A percentile compares a stretch with the other conserved stretches of the same genome.
Evolutionary conservation across 2,888 invertebrate species (phyloP).

Genomic region (Leptinotarsa peninsularis): DNA sequence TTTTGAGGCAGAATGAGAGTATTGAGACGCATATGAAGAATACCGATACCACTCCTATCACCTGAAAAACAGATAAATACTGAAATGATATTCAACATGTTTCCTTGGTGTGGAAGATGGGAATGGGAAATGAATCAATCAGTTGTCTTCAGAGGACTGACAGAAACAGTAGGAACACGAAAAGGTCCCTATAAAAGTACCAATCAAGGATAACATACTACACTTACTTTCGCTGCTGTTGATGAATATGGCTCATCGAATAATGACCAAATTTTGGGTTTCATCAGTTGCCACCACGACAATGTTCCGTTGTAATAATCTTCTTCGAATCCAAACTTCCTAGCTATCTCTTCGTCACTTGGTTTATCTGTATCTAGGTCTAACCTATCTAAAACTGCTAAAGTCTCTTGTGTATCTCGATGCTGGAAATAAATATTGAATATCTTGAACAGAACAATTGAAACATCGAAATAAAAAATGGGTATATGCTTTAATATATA

Average conservation of each 20-base stretch:
- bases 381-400: constrained; percentile 95
- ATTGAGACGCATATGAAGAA: constrained; percentile 99
- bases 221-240: constrained; percentile 90
- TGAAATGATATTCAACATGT: background rate
- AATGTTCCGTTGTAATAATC: constrained; percentile 91
- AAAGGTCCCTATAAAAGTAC: no score
- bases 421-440: constrained; percentile 71
- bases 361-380: constrained; percentile 98
- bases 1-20: constrained; percentile 99
- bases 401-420: constrained; percentile 98
- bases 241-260: constrained; percentile 99
- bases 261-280: constrained; percentile 98
- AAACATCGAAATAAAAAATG: no score
- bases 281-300: constrained; percentile 96
- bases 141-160: no score
- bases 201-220: no score
- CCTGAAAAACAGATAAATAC: constrained; percentile 73
- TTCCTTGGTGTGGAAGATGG: background rate
- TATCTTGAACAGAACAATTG: no score
- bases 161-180: no score
- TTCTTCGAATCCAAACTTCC: constrained; percentile 97
- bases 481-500: no score
- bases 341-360: constrained; percentile 96
- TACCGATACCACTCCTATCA: constrained; percentile 97
- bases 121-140: no score